Conservation (phyloP, 1,140 invertebrate genomes). For the Metopolophium dirhodum region DNA sequence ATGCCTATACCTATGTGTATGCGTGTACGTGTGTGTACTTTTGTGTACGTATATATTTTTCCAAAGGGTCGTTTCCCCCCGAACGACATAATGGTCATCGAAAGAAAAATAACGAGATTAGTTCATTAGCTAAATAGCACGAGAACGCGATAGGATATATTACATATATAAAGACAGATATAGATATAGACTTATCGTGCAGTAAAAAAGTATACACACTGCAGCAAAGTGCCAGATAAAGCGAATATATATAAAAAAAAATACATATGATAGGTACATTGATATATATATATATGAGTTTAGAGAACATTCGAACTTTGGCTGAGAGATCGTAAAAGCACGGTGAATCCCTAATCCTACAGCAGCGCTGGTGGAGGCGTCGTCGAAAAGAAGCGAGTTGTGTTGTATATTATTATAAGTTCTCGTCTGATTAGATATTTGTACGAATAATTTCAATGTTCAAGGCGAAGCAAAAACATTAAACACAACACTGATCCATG, state of each 20-base stretch:
- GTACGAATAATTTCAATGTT: neutral
- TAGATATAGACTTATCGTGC: neutral
- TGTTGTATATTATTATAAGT: neutral
- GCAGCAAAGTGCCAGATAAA: neutral
- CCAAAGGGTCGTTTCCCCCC: neutral
- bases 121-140: slow-evolving; percentile 43
- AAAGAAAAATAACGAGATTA: neutral
- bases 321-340: neutral
- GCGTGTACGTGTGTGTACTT: neutral
- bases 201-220: neutral
- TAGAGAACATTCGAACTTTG: neutral
- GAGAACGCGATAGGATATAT: neutral
- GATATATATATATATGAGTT: neutral
- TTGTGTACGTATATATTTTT: neutral
- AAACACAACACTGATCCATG: neutral
- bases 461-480: neutral
- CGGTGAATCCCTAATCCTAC: neutral
- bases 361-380: neutral
- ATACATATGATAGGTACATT: neutral
- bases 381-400: neutral
- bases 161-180: neutral
- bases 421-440: neutral
- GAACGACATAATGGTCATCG: too few species aligned
- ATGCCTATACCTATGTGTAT: neutral
- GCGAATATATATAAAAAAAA: neutral